These are phyloP conservation scores for Diplolepis rosae DNA, from an alignment of 2,888 invertebrate species.

Conservation along the genomic window DNA sequence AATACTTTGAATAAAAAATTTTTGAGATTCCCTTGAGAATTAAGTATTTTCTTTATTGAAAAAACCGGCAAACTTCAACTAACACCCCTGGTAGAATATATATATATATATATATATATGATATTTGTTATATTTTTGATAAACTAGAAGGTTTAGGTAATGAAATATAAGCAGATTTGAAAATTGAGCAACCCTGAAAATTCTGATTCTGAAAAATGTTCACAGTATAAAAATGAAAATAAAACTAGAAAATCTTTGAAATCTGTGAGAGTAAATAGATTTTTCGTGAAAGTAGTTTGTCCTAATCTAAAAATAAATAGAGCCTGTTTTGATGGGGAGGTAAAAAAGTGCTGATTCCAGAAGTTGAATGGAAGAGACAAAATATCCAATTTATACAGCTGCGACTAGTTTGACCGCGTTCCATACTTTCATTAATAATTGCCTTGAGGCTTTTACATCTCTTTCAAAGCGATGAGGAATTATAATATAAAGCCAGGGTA, in stretches of 20 bases:
- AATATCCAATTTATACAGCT: neutral
- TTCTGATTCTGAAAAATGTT: no score
- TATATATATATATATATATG: no score
- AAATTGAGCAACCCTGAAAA: no score
- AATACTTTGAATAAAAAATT: no score
- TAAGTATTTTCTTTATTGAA: no score
- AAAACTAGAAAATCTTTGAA: neutral
- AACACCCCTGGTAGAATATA: no score
- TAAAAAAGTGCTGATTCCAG: neutral
- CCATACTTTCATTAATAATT: neutral
- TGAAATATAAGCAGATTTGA: no score
- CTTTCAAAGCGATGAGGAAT: neutral
- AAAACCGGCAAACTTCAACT: no score
- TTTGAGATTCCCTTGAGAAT: no score
- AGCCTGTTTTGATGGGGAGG: neutral
- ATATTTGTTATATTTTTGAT: no score
- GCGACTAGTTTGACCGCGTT: neutral
- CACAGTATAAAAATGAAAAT: neutral
- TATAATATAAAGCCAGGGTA: neutral
- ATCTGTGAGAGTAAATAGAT: neutral
- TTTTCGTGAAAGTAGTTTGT: neutral
- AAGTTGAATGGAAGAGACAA: slow-evolving; percentile 14
- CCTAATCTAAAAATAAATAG: neutral
- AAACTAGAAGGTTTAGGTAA: no score
- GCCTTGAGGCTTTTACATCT: neutral